A percentile compares a stretch with the other conserved stretches of the same genome.
These are phyloP conservation scores for Cydia strobilella DNA, from an alignment of 1,140 invertebrate species.

Conservation along the genomic window DNA sequence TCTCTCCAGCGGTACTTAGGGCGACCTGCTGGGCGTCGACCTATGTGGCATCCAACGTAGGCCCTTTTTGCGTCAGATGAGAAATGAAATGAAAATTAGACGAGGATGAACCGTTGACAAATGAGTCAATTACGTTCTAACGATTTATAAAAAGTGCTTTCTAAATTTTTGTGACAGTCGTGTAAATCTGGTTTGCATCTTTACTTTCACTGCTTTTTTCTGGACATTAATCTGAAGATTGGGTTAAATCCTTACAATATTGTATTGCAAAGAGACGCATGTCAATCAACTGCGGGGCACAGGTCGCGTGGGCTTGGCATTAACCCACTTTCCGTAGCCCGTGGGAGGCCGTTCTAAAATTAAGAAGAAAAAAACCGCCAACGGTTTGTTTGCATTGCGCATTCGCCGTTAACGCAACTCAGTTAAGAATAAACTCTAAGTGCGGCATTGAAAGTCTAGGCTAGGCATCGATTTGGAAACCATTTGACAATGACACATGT, in stretches of 20 bases:
- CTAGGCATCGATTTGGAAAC: slow-evolving; percentile 33
- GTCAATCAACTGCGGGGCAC: slow-evolving; percentile 57
- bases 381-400: slow-evolving; percentile 47
- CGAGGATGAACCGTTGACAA: neutral
- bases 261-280: slow-evolving; percentile 42
- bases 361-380: slow-evolving; percentile 50
- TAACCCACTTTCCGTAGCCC: slow-evolving; percentile 65
- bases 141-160: neutral
- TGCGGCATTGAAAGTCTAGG: slow-evolving; percentile 39
- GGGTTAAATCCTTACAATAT: slow-evolving; percentile 33
- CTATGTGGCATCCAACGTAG: no score
- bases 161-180: neutral
- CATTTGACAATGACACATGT: slow-evolving; percentile 22
- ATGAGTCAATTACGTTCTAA: neutral
- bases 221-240: neutral
- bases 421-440: slow-evolving; percentile 41
- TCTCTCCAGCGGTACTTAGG: no score
- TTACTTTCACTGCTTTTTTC: slow-evolving; percentile 9
- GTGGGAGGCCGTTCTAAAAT: slow-evolving; percentile 67
- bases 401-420: slow-evolving; percentile 53
- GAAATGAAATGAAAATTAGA: neutral
- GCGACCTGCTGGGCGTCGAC: no score
- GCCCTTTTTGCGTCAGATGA: neutral
- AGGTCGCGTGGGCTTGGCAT: slow-evolving; percentile 70
- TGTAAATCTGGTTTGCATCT: neutral